Conservation (phyloP, 2,888 invertebrate genomes). For the Micropterix aruncella region DNA sequence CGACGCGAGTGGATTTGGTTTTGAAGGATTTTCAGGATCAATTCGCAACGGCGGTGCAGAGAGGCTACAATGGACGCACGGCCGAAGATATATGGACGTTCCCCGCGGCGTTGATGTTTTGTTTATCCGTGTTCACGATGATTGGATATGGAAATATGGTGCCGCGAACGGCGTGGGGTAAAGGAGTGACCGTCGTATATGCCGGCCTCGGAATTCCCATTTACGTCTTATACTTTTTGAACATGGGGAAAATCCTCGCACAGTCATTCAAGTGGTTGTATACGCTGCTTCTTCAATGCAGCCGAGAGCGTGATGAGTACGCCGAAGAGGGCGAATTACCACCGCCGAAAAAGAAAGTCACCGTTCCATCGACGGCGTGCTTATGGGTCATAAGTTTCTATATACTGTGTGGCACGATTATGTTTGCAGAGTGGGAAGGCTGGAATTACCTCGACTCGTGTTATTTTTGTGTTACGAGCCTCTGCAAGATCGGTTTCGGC, state of each 20-base stretch:
- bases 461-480: slow-evolving; percentile 80
- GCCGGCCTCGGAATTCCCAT: slow-evolving; percentile 80
- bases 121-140: slow-evolving; percentile 80
- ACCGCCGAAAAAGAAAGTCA: slow-evolving; percentile 49
- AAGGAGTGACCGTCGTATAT: slow-evolving; percentile 71
- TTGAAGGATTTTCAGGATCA: slow-evolving; percentile 52
- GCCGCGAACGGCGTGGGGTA: slow-evolving; percentile 70
- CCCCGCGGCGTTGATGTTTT: slow-evolving; percentile 80
- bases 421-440: slow-evolving; percentile 82
- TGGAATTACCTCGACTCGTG: slow-evolving; percentile 80
- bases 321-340: slow-evolving; percentile 35
- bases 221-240: slow-evolving; percentile 76
- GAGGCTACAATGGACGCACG: slow-evolving; percentile 58
- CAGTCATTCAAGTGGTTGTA: slow-evolving; percentile 70
- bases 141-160: slow-evolving; percentile 83
- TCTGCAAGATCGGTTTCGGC: slow-evolving; percentile 83
- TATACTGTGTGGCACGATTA: slow-evolving; percentile 68
- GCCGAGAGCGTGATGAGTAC: slow-evolving; percentile 29
- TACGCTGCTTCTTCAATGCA: slow-evolving; percentile 62
- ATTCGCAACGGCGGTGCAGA: slow-evolving; percentile 48
- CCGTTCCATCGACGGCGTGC: slow-evolving; percentile 80
- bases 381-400: slow-evolving; percentile 81
- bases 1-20: slow-evolving; percentile 41
- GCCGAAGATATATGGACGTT: slow-evolving; percentile 70
- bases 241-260: slow-evolving; percentile 79